Evolutionary conservation across 2,888 invertebrate genomes (phyloP), one percentile per base, ranked within the genome.

Genomic region (Syritta pipiens): DNA sequence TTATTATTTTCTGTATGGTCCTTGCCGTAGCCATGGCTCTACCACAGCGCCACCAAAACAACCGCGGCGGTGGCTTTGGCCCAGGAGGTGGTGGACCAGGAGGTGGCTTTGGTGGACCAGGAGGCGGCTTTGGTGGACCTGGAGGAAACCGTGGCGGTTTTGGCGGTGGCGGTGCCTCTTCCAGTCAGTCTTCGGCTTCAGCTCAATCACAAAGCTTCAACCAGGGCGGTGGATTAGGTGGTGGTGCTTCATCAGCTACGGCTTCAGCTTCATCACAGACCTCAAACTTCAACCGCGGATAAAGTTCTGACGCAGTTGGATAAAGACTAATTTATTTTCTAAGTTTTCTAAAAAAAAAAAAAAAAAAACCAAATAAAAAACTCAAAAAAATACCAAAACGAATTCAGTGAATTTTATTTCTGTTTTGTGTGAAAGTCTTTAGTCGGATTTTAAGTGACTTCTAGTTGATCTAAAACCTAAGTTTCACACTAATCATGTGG

Each of bases 1-100:
- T 44, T 0, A 53, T 77, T 19, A 19, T 65, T 24, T 28, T 76
- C 12, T 59, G 69, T n/a, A 22, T 77, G 63, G 9, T 77, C 7
- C 20, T 77, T 7, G 63, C 46, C 5, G 42, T 71, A 10, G 44
- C 37, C 5, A 26, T 59, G 35, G 59, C 71, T 6, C 2, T 22
- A 4, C 76, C 76, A 17, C 28, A 71, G 10, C 37, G 42, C 5
- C 20, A 55, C 4, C n/a, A n/a, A 4, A 6, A 19, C 20, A 49
- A 49, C 2, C 28, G 32, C 7, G 28, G 28, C n/a, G n/a, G n/a
- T n/a, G n/a, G n/a, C n/a, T n/a, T n/a, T 22, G 65, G 49, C 10
- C 17, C 6, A 10, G 46, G 46, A 1, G 32, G 32, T 24, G 40
- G 30, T 19, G 57, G 49, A 19, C 20, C 4, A 7, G 63, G 63